Evolutionary conservation across 2,797 vertebrate genomes (phyloP).

Genomic region (Eurystomus glaucurus): DNA sequence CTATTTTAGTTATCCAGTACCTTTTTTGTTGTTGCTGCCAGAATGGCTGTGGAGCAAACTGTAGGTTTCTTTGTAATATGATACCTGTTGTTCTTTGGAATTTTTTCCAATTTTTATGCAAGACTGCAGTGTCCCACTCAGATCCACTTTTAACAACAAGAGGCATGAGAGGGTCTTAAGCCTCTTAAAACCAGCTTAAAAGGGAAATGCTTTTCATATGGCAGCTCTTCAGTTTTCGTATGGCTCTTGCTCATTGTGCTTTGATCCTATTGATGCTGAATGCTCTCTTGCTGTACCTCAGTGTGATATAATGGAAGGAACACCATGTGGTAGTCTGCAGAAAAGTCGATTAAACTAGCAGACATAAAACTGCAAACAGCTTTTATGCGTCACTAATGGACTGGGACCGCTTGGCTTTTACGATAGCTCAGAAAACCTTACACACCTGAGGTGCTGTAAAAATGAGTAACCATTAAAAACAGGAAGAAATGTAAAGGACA

Average conservation of each 20-base stretch:
- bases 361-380: conserved; percentile 71
- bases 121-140: not conserved
- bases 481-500: conserved; percentile 65
- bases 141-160: conserved; percentile 1
- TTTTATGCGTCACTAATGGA: conserved; percentile 67
- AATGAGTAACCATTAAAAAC: conserved; percentile 70
- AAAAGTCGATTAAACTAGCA: conserved; percentile 73
- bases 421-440: conserved; percentile 54
- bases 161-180: not conserved
- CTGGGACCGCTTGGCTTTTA: conserved; percentile 56
- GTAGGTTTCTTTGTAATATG: not conserved
- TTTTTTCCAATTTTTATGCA: not conserved
- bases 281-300: conserved; percentile 56
- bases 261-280: conserved; percentile 40
- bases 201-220: conserved; percentile 62
- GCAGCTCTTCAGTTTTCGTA: conserved; percentile 40
- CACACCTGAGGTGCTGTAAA: conserved; percentile 70
- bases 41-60: not conserved
- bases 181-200: conserved; percentile 27
- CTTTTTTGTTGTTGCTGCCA: not conserved
- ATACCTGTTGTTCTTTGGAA: not conserved
- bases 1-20: not conserved
- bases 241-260: conserved; percentile 30
- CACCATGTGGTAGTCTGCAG: conserved; percentile 55
- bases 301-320: conserved; percentile 60